phyloP scores from a whole-genome alignment of 2,113 vertebrate genomes.

The Coryphaenoides rupestris region DNA sequence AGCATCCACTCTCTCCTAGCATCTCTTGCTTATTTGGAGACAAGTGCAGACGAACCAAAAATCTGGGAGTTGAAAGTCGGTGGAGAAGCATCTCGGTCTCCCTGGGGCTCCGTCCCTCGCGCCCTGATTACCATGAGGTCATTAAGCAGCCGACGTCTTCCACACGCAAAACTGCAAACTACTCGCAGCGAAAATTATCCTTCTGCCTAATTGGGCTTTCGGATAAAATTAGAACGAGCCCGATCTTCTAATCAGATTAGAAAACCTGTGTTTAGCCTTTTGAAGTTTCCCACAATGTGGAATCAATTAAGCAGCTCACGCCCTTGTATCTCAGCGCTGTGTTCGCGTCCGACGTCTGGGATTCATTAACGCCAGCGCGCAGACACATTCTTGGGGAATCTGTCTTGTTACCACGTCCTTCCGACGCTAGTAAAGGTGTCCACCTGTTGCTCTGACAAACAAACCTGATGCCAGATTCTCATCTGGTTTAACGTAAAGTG shows the following conservation, averaged over 20 bases:
- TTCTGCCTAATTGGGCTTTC: background rate
- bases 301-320: background rate
- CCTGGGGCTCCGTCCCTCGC: background rate
- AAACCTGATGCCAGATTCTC: no score
- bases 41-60: background rate
- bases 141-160: background rate
- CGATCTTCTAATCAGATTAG: background rate
- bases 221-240: background rate
- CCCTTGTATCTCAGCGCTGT: background rate
- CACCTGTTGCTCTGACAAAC: background rate
- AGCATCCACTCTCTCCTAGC: background rate
- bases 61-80: background rate
- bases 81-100: background rate
- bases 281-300: background rate
- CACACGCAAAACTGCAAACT: background rate
- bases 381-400: background rate
- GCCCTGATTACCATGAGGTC: background rate
- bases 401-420: background rate
- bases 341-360: background rate
- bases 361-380: background rate
- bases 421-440: background rate
- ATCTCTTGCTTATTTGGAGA: background rate
- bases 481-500: no score
- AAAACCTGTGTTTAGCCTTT: background rate
- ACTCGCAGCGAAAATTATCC: background rate